These are phyloP conservation scores for Actinernus sp. DNA, from an alignment of 92 coral and sea anemone genomes.

Conservation along the genomic window DNA sequence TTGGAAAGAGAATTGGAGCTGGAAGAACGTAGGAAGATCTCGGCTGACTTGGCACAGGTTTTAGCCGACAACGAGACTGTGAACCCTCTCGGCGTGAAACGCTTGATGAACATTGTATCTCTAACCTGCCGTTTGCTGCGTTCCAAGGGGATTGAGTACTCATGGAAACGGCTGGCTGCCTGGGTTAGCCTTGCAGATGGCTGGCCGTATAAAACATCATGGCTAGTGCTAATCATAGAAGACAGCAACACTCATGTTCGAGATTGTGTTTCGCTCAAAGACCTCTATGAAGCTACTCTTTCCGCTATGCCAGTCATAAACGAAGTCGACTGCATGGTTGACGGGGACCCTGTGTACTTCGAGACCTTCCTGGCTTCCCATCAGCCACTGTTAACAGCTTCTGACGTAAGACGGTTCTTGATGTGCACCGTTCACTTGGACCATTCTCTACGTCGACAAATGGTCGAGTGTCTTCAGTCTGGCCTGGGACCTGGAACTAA, in stretches of 20 bases:
- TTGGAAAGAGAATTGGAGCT: slow-evolving; percentile 81
- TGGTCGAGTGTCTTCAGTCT: slow-evolving; percentile 91
- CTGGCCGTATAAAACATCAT: slow-evolving; percentile 97
- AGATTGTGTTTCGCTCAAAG: slow-evolving; percentile 83
- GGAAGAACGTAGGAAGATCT: slow-evolving; percentile 83
- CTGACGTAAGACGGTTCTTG: slow-evolving; percentile 83
- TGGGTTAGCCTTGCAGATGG: slow-evolving; percentile 99
- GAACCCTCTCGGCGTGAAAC: slow-evolving; percentile 95
- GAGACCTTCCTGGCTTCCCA: slow-evolving; percentile 95
- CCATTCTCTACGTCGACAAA: slow-evolving; percentile 88
- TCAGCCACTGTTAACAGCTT: slow-evolving; percentile 85
- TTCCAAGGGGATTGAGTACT: slow-evolving; percentile 87
- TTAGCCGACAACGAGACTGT: slow-evolving; percentile 96
- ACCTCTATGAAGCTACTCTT: slow-evolving; percentile 88
- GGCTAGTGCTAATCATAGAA: slow-evolving; percentile 93
- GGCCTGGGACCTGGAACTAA: slow-evolving; percentile 40
- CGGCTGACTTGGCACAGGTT: slow-evolving; percentile 97
- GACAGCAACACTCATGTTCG: slow-evolving; percentile 78
- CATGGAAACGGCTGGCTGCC: slow-evolving; percentile 97
- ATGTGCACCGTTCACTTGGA: slow-evolving; percentile 90
- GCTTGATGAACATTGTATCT: slow-evolving; percentile 91
- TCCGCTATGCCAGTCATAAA: slow-evolving; percentile 91
- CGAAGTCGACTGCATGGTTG: slow-evolving; percentile 96
- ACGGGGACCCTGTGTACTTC: slow-evolving; percentile 96
- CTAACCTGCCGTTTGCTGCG: slow-evolving; percentile 97